Evolutionary conservation across 2,888 invertebrate species (phyloP).

Genomic region (Operophtera brumata): DNA sequence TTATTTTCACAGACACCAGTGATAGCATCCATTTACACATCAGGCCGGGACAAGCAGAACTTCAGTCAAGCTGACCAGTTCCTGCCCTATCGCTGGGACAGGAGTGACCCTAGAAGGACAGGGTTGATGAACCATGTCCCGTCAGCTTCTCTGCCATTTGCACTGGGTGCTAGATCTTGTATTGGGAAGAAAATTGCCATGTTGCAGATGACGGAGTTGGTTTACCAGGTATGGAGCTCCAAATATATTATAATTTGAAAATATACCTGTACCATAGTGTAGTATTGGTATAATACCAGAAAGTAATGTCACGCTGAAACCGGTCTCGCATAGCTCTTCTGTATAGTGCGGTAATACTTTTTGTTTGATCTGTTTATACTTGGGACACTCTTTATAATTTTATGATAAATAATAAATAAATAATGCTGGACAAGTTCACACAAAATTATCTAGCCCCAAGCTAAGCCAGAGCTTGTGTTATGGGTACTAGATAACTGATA

Average conservation of each 20-base stretch:
- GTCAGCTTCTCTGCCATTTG: slow-evolving; percentile 90
- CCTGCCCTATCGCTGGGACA: slow-evolving; percentile 88
- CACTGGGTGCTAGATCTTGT: slow-evolving; percentile 90
- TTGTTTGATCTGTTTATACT: too few relatives aligned
- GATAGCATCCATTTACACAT: slow-evolving; percentile 91
- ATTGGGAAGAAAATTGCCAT: slow-evolving; percentile 91
- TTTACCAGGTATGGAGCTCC: slow-evolving; percentile 81
- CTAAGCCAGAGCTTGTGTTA: too few relatives aligned
- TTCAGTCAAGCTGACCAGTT: slow-evolving; percentile 86
- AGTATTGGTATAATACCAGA: too few relatives aligned
- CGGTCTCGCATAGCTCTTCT: too few relatives aligned
- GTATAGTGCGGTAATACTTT: too few relatives aligned
- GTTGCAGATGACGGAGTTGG: slow-evolving; percentile 84
- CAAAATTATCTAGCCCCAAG: too few relatives aligned
- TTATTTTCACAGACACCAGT: slow-evolving; percentile 84
- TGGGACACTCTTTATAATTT: too few relatives aligned
- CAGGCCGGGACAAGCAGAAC: slow-evolving; percentile 86
- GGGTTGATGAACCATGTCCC: slow-evolving; percentile 74
- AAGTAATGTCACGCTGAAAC: too few relatives aligned
- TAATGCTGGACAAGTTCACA: too few relatives aligned
- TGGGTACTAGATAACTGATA: too few relatives aligned
- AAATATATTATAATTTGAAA: not conserved
- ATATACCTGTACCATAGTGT: not conserved
- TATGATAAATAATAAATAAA: too few relatives aligned
- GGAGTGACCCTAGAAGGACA: slow-evolving; percentile 71